phyloP scores from a whole-genome alignment of 2,113 vertebrate genomes.

The Podarcis raffonei region DNA sequence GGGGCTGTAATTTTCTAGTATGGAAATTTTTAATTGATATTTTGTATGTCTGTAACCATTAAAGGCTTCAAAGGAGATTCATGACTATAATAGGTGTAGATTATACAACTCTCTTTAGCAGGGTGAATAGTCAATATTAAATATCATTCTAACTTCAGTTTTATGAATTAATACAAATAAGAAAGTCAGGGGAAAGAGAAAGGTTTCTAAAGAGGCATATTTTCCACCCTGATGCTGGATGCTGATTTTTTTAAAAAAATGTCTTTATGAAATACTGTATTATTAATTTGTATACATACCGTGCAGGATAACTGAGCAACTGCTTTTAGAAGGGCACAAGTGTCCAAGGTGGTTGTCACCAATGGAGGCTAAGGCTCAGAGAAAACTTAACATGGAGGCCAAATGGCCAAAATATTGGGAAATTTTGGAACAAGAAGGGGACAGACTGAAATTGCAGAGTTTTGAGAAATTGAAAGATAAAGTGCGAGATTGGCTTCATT shows the following conservation, averaged over 20 bases:
- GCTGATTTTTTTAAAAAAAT: background rate
- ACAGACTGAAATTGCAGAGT: too few species aligned
- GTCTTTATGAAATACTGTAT: background rate
- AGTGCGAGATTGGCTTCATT: too few species aligned
- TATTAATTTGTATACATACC: background rate
- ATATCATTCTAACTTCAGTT: background rate
- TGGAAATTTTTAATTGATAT: conserved; percentile 7
- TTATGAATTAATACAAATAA: background rate
- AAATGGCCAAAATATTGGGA: too few species aligned
- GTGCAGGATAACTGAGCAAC: background rate
- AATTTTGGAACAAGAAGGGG: too few species aligned
- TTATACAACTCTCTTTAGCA: background rate
- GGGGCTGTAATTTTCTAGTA: background rate
- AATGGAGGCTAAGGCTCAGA: too few species aligned
- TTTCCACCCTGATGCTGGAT: background rate
- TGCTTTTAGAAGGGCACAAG: background rate
- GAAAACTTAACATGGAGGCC: too few species aligned
- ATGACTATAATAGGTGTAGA: background rate
- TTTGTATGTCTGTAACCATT: background rate
- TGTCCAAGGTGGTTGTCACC: too few species aligned
- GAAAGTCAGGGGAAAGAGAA: too few species aligned
- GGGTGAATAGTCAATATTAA: background rate
- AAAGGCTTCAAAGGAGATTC: background rate
- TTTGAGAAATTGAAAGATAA: too few species aligned
- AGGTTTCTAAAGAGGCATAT: background rate